Percentiles rank a stretch among this genome's conserved stretches.
These are phyloP conservation scores for Falco rusticolus DNA, from an alignment of 2,797 vertebrate species.

Conservation along the genomic window DNA sequence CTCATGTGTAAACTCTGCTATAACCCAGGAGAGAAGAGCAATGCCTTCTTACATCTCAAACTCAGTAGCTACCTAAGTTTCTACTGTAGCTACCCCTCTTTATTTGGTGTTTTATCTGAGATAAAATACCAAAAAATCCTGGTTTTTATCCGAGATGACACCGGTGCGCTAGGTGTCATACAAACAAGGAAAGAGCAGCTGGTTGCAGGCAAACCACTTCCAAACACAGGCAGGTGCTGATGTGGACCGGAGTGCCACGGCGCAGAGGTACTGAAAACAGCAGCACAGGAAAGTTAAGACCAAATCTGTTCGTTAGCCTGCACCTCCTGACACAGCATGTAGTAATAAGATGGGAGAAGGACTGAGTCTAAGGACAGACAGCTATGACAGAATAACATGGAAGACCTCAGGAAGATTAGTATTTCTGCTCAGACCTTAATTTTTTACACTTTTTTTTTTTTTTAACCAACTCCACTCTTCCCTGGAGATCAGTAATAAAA, in stretches of 20 bases:
- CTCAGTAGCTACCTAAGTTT: not conserved
- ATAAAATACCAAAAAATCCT: no score
- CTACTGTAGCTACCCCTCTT: not conserved
- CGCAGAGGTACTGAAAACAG: not conserved
- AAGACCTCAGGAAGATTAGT: not conserved
- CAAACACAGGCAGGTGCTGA: not conserved
- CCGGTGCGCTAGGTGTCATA: not conserved
- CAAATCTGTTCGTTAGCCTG: not conserved
- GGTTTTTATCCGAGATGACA: no score
- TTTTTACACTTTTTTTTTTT: constrained; percentile 5
- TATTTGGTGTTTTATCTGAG: no score
- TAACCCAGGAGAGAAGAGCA: not conserved
- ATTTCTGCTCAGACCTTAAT: constrained; percentile 8
- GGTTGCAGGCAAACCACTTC: not conserved
- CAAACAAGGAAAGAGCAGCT: not conserved
- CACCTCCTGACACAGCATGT: not conserved
- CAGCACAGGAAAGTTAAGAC: not conserved
- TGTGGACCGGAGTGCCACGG: not conserved
- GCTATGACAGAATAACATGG: not conserved
- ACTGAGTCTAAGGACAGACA: not conserved
- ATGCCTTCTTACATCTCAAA: not conserved
- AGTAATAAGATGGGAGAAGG: not conserved
- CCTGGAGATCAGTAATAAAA: not conserved
- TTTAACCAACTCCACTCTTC: not conserved
- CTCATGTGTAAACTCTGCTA: not conserved